Evolutionary conservation across 2,113 vertebrate species (phyloP).

Genomic region (Syrrhaptes paradoxus): DNA sequence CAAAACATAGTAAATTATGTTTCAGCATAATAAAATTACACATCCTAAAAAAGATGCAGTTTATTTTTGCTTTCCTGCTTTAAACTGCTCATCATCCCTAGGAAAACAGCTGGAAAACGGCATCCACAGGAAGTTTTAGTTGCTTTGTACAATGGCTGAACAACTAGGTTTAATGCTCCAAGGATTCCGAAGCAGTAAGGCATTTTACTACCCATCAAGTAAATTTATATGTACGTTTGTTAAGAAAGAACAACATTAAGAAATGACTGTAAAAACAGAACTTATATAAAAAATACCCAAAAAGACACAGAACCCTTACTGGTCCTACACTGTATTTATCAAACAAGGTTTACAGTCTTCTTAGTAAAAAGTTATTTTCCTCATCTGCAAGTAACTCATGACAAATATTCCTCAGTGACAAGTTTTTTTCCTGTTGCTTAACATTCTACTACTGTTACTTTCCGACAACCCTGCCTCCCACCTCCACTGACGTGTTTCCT

Average conservation of each 20-base stretch:
- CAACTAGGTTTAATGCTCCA: constrained; percentile 11
- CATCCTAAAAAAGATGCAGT: constrained; percentile 84
- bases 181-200: constrained; percentile 19
- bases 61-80: constrained; percentile 73
- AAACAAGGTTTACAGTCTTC: not conserved
- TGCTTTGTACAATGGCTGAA: constrained; percentile 24
- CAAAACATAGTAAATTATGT: constrained; percentile 86
- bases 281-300: not conserved
- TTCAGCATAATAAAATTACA: constrained; percentile 79
- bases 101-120: constrained; percentile 71
- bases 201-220: constrained; percentile 79
- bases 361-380: not conserved
- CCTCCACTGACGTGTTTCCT: not conserved
- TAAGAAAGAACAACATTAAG: constrained; percentile 74
- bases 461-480: not conserved
- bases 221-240: constrained; percentile 91
- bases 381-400: not conserved
- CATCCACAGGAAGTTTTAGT: constrained; percentile 47
- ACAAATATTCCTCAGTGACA: not conserved
- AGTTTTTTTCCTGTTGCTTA: not conserved
- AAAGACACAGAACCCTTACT: not conserved
- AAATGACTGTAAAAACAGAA: not conserved
- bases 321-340: not conserved
- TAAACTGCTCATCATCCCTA: constrained; percentile 42
- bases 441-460: not conserved